Percentiles rank a stretch among this genome's conserved stretches.
Evolutionary conservation across 2,113 vertebrate genomes (phyloP).

Genomic region (Cebus imitator): DNA sequence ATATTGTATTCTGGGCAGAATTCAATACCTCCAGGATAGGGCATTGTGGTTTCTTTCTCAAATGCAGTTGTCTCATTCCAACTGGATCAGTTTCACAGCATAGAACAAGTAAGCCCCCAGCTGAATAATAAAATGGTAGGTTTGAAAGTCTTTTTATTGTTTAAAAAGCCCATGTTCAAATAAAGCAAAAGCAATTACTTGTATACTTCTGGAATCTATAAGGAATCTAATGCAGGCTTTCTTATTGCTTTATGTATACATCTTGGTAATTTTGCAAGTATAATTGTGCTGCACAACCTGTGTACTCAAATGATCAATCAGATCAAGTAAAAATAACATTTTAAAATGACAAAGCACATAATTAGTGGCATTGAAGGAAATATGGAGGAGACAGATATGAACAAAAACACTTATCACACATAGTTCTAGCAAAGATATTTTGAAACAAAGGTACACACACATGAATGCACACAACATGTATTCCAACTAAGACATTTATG

Average conservation of each 20-base stretch:
- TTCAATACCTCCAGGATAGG: background rate
- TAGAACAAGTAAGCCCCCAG: background rate
- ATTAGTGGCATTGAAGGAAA: background rate
- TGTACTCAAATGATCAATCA: background rate
- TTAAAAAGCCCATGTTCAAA: background rate
- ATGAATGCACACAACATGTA: background rate
- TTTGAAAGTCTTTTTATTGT: constrained; percentile 8
- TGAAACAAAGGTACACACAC: background rate
- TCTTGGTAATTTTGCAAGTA: constrained; percentile 9
- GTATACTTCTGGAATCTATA: background rate
- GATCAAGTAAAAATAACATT: background rate
- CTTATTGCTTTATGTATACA: background rate
- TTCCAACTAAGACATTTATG: background rate
- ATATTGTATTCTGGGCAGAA: constrained; percentile 11
- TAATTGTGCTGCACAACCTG: background rate
- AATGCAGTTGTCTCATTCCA: background rate
- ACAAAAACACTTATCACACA: background rate
- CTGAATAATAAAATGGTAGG: background rate
- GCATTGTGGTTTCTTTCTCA: background rate
- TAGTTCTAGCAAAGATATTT: background rate
- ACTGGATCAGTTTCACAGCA: background rate
- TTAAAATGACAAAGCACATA: background rate
- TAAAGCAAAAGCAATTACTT: background rate
- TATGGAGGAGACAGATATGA: background rate
- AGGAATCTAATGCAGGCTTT: background rate